Evolutionary conservation across 2,888 invertebrate genomes (phyloP), one percentile per base, ranked within the genome.

Genomic region (Drosophila colorata): DNA sequence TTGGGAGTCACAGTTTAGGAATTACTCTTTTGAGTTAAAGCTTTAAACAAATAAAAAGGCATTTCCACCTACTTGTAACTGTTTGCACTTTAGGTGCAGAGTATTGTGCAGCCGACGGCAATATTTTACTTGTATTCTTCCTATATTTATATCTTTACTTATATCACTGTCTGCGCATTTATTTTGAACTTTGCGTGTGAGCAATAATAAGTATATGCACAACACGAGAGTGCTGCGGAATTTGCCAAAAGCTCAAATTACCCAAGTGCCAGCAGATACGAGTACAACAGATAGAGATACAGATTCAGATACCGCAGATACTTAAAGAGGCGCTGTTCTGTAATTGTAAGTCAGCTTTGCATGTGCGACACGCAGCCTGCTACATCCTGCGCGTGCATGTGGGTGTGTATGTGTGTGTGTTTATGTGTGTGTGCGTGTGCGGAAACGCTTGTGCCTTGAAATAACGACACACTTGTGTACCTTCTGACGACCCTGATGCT

Each of bases 161-260:
- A 53, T 52, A 35, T 44, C 16, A 7, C 9, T 35, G 14, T 60
- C 67, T 46, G 14, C 23, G 23, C 40, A 33, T 53, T 38, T 38
- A 52, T 60, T 69, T 69, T 66, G 47, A 76, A 74, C 68, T 78
- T 78, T 69, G 80, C 79, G 87, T 86, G 86, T 69, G 70, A 72
- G 79, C 75, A 59, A 80, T 74, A 74, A 74, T 65, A 77, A 70
- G 33, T 33, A 4, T 13, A 61, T 60, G 61, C 49, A 53, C 60
- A 57, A 51, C 49, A 63, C 56, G 8, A 40, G 58, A 66, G 51
- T 11, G 31, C 51, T 53, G 38, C 59, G 52, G 63, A 70, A 80
- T 68, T 79, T 70, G 69, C 66, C 67, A 71, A 79, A 52, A 59
- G 63, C 44, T 37, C 52, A 65, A 64, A 51, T 69, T 76, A 60